These are phyloP conservation scores for Gambusia holbrooki DNA, from an alignment of 2,113 vertebrate genomes.

Conservation along the genomic window DNA sequence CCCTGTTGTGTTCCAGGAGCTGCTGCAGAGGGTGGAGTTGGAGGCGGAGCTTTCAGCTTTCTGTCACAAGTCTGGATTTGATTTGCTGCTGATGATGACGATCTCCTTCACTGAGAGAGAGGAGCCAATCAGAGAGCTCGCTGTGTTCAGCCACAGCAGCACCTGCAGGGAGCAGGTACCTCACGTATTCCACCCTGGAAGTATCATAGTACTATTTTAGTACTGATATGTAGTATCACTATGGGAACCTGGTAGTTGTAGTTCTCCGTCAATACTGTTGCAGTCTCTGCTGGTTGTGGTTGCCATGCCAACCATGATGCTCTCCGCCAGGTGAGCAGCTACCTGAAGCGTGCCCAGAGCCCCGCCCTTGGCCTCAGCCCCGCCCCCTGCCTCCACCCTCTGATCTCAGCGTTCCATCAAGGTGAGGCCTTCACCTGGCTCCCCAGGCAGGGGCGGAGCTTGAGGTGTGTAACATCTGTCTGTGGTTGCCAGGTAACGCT, in stretches of 20 bases:
- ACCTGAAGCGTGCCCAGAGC: constrained; percentile 79
- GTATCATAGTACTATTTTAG: no score
- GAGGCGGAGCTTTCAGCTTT: constrained; percentile 83
- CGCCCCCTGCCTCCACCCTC: constrained; percentile 72
- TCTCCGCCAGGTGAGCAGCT: constrained; percentile 80
- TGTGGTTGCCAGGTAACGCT: constrained; percentile 74
- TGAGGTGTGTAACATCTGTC: neutral
- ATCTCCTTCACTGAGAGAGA: constrained; percentile 81
- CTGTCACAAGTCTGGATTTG: constrained; percentile 79
- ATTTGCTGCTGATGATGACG: constrained; percentile 85
- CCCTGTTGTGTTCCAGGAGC: constrained; percentile 74
- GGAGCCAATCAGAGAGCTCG: constrained; percentile 86
- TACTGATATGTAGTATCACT: no score
- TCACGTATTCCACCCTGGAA: neutral
- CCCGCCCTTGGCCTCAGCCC: constrained; percentile 80
- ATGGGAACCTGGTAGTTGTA: no score
- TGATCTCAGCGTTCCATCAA: constrained; percentile 84
- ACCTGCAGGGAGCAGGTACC: constrained; percentile 79
- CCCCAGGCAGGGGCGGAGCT: neutral
- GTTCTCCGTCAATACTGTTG: no score
- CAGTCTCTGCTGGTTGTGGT: no score
- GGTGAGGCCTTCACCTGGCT: constrained; percentile 55
- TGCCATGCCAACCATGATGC: neutral
- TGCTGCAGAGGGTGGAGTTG: constrained; percentile 79
- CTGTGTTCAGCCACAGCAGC: constrained; percentile 80